Base-by-base conservation (phyloP, 2,797 vertebrate species). In the Sebastes iracundus region DNA sequence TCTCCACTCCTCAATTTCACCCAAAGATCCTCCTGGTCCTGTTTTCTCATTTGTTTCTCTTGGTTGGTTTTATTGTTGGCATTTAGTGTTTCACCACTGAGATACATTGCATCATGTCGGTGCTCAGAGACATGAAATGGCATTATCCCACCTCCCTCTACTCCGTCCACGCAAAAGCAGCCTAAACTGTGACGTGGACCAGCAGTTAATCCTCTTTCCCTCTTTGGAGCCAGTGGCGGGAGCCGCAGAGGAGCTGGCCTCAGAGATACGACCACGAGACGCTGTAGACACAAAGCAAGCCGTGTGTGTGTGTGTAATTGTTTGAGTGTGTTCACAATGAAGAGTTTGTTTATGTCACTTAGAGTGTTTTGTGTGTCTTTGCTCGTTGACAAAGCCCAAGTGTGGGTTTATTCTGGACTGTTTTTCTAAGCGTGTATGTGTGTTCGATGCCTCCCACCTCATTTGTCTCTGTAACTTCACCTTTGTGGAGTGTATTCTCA, bases 141-240 rank as follows among this genome's bases (percentile, higher is more conserved):
- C 87, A 94, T 96, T 95, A 95, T 95, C 94, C 92, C 93, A 92
- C 93, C 85, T 90, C 84, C 86, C 88, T 95, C 89, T 92, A 88
- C 87, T 89, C 78, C 82, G 76, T 94, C 92, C 93, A 92, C 75
- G 83, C 92, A 94, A 85, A 93, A 92, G 90, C 91, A 77, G 92
- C 84, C 93, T 91, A 92, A 95, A 94, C 88, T 84, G 84, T 93
- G 90, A 93, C 75, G 87, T 91, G 93, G 93, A 94, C 94, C 92
- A 82, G 86, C 87, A 81, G 72, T 86, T 96, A 96, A 96, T 96
- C 95, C 93, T 87, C 90, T 95, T 95, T 95, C 75, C 70, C 87
- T 86, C 76, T 88, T 81, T 87, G 89, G 92, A 92, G 90, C 89
- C 90, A 85, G 90, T 94, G 92, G 92, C 90, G 72, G 89, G 91